These are phyloP conservation scores for Platycheirus albimanus DNA, from an alignment of 2,888 invertebrate genomes.

Conservation along the genomic window DNA sequence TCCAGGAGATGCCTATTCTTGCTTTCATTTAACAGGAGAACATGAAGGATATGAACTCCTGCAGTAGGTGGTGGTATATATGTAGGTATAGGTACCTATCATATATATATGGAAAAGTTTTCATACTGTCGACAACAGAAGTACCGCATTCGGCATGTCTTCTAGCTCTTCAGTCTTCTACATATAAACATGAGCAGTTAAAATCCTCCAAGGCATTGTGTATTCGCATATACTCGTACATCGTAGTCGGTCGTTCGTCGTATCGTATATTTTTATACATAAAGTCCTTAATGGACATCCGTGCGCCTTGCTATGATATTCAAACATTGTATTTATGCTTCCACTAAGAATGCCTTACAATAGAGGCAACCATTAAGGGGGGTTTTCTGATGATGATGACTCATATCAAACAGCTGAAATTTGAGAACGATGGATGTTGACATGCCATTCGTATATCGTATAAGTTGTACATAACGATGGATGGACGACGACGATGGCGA, in stretches of 20 bases:
- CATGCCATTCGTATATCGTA: conserved; percentile 6
- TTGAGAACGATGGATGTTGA: conserved; percentile 35
- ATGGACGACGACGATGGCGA: neutral
- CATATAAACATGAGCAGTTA: conserved; percentile 8
- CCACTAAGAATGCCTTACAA: conserved; percentile 14
- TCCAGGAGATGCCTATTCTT: conserved; percentile 28
- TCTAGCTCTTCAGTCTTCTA: conserved; percentile 12
- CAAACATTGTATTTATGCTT: conserved; percentile 31
- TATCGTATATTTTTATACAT: neutral
- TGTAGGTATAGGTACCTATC: conserved; percentile 14
- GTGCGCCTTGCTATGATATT: neutral
- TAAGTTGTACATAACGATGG: conserved; percentile 12
- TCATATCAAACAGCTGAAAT: conserved; percentile 39
- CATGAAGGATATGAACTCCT: conserved; percentile 24
- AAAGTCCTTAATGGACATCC: neutral
- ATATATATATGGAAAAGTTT: conserved; percentile 17
- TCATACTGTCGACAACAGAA: conserved; percentile 36
- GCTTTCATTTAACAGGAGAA: conserved; percentile 20
- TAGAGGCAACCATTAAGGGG: neutral
- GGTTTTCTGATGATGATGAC: conserved; percentile 25
- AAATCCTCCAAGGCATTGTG: conserved; percentile 29
- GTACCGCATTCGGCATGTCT: conserved; percentile 25
- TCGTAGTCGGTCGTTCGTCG: neutral
- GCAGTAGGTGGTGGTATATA: neutral
- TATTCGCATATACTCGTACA: too few relatives aligned